Conservation (phyloP, 1,140 invertebrate species). For the Eurosta solidaginis region DNA sequence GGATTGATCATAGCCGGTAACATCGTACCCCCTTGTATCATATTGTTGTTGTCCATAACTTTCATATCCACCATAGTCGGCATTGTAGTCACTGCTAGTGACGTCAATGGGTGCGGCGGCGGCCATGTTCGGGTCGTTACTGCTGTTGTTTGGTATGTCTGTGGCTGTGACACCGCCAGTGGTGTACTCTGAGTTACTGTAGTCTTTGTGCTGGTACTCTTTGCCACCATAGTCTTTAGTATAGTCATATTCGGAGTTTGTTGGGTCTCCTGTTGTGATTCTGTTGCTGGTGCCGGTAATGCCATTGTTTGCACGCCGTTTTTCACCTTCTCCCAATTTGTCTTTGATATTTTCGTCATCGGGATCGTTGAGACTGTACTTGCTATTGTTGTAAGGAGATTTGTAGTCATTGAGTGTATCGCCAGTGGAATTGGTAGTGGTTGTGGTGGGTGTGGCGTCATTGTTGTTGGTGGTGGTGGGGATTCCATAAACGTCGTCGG, state of each 20-base stretch:
- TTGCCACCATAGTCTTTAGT: background rate
- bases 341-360: conserved; percentile 60
- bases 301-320: conserved; percentile 37
- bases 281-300: conserved; percentile 40
- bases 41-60: conserved; percentile 57
- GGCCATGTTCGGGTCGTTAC: background rate
- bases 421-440: background rate
- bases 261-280: conserved; percentile 35
- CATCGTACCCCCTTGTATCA: conserved; percentile 50
- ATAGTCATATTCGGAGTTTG: conserved; percentile 29
- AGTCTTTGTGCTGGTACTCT: background rate
- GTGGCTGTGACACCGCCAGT: background rate
- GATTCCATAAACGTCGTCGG: conserved; percentile 32
- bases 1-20: conserved; percentile 46
- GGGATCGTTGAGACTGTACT: conserved; percentile 52
- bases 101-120: conserved; percentile 38
- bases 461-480: conserved; percentile 38
- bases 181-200: background rate
- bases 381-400: conserved; percentile 30
- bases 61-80: conserved; percentile 52
- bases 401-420: conserved; percentile 32
- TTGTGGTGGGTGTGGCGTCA: conserved; percentile 34
- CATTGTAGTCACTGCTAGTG: conserved; percentile 46
- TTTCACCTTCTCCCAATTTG: conserved; percentile 57
- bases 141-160: background rate